A percentile compares a stretch with the other conserved stretches of the same genome.
Conservation (phyloP, 2,113 vertebrate genomes). For the Pomatostomus ruficeps region DNA sequence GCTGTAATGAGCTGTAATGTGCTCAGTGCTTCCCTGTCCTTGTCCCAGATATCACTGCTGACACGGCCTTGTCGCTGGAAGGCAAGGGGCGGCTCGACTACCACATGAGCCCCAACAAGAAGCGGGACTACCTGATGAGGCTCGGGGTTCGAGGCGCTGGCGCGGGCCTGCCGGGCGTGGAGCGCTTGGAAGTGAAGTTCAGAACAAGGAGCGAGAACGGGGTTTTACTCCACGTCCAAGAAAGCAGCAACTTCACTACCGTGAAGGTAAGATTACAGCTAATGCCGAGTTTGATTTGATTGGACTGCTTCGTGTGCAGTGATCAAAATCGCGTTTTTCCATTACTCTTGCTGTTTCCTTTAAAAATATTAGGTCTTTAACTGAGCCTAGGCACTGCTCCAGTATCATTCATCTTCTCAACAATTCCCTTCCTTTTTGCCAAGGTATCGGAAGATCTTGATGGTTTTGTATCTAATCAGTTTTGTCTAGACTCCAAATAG, state of each 20-base stretch:
- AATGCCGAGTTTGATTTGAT: not conserved
- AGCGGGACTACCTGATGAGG: constrained; percentile 82
- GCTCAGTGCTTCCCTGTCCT: not conserved
- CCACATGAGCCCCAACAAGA: constrained; percentile 81
- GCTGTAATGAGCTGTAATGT: rapidly evolving
- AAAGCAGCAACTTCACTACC: constrained; percentile 95
- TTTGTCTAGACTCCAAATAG: constrained; percentile 53
- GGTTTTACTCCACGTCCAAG: constrained; percentile 86
- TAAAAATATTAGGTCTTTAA: constrained; percentile 52
- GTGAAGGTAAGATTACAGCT: constrained; percentile 79
- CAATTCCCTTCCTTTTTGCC: constrained; percentile 50
- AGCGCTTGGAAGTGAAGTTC: constrained; percentile 89
- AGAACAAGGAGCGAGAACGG: constrained; percentile 90
- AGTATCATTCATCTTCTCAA: constrained; percentile 67
- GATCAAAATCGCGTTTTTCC: constrained; percentile 41
- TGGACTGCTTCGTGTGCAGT: not conserved
- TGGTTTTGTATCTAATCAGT: constrained; percentile 63
- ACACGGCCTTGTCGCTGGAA: constrained; percentile 89
- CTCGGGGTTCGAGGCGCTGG: constrained; percentile 33
- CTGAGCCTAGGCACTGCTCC: constrained; percentile 66
- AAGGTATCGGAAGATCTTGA: constrained; percentile 59
- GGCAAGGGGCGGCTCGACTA: constrained; percentile 91
- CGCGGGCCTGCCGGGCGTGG: constrained; percentile 11
- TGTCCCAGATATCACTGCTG: constrained; percentile 81
- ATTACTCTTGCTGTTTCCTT: constrained; percentile 49